Evolutionary conservation across 1,140 invertebrate species (phyloP).

Genomic region (Eriosoma lanigerum): DNA sequence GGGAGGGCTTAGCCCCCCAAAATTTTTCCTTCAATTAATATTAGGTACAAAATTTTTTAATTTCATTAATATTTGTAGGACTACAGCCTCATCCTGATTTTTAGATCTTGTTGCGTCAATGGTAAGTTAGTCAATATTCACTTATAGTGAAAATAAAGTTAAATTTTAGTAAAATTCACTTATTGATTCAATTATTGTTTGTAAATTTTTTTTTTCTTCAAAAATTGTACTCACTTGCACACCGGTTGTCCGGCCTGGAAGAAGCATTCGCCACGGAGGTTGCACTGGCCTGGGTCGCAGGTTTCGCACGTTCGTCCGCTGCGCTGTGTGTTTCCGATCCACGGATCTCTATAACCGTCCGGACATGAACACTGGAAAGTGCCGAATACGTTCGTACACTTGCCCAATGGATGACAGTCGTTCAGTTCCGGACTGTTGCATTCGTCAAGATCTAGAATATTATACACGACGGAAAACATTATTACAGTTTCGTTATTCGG

Average conservation of each 20-base stretch:
- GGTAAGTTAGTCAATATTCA: too few relatives aligned
- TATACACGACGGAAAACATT: slow-evolving; percentile 42
- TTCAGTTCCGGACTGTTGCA: slow-evolving; percentile 82
- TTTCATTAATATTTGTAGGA: too few relatives aligned
- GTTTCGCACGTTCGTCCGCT: slow-evolving; percentile 74
- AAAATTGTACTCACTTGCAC: slow-evolving; percentile 73
- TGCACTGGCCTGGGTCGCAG: slow-evolving; percentile 76
- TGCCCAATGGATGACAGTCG: slow-evolving; percentile 84
- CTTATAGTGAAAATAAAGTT: too few relatives aligned
- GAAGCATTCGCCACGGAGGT: slow-evolving; percentile 77
- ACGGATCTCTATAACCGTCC: slow-evolving; percentile 75
- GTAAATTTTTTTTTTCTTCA: too few relatives aligned
- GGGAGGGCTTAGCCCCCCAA: too few relatives aligned
- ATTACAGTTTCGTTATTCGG: background rate
- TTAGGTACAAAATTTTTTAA: too few relatives aligned
- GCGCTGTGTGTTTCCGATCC: slow-evolving; percentile 65
- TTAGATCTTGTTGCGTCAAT: too few relatives aligned
- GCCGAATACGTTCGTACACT: slow-evolving; percentile 87
- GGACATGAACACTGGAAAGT: slow-evolving; percentile 84
- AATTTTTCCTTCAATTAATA: too few relatives aligned
- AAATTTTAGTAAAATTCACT: too few relatives aligned
- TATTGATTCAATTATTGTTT: too few relatives aligned
- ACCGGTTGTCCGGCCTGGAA: slow-evolving; percentile 74
- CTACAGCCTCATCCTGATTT: too few relatives aligned
- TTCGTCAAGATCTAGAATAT: slow-evolving; percentile 80